Evolutionary conservation across 1,140 invertebrate species (phyloP).

Genomic region (Ctenoplectra terminalis): DNA sequence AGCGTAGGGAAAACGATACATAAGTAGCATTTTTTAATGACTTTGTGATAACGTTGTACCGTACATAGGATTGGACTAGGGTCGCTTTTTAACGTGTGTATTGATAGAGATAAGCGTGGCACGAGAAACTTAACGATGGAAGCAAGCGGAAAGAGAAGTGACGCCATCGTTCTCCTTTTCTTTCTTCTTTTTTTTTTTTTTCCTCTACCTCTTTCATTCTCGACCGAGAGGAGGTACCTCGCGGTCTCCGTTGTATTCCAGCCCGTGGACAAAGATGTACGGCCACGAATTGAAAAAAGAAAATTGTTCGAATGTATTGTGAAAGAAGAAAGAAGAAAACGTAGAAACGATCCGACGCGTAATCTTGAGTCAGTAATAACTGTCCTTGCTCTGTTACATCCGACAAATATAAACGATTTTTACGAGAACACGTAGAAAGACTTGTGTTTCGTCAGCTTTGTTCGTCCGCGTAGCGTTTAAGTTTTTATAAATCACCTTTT

Average conservation of each 20-base stretch:
- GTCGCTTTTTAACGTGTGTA: slow-evolving; percentile 48
- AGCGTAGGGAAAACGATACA: slow-evolving; percentile 53
- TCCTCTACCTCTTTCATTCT: too few species aligned
- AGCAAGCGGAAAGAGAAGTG: neutral
- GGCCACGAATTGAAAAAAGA: neutral
- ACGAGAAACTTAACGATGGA: slow-evolving; percentile 11
- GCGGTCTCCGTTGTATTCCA: slow-evolving; percentile 20
- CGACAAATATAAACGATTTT: slow-evolving; percentile 30
- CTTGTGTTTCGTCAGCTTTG: neutral
- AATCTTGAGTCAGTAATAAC: slow-evolving; percentile 49
- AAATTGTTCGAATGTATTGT: neutral
- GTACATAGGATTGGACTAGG: slow-evolving; percentile 62
- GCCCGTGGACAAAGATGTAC: neutral
- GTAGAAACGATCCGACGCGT: neutral
- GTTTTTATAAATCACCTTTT: slow-evolving; percentile 6
- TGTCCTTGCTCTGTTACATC: neutral
- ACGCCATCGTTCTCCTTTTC: slow-evolving; percentile 21
- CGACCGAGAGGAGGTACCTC: neutral
- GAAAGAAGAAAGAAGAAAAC: neutral
- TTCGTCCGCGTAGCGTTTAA: slow-evolving; percentile 4
- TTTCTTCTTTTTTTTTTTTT: slow-evolving; percentile 7
- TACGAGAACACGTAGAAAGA: neutral
- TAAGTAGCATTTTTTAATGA: slow-evolving; percentile 74
- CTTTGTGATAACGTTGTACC: slow-evolving; percentile 76
- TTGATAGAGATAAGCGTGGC: slow-evolving; percentile 43